These are phyloP conservation scores for Lepidurus apus DNA, from an alignment of 1,140 invertebrate genomes.

Conservation along the genomic window DNA sequence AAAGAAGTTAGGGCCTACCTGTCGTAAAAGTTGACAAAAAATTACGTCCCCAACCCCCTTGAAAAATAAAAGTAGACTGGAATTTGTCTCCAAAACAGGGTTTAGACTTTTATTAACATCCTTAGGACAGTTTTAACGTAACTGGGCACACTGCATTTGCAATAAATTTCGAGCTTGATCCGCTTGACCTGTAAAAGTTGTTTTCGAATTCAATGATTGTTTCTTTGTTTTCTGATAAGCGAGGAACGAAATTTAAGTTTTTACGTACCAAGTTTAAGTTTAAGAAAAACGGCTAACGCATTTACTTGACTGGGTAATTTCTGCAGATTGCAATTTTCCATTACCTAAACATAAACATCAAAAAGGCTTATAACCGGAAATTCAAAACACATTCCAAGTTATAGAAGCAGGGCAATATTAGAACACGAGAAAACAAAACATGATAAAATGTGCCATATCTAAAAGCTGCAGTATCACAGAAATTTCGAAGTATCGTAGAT, in stretches of 20 bases:
- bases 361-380: no score
- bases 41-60: neutral
- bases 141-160: constrained; percentile 18
- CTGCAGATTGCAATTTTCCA: neutral
- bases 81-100: neutral
- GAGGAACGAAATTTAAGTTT: neutral
- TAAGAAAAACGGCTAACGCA: neutral
- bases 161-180: neutral
- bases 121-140: neutral
- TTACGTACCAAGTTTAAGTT: constrained; percentile 2
- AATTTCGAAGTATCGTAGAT: no score
- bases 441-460: no score
- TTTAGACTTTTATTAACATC: neutral
- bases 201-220: neutral
- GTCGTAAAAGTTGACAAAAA: neutral
- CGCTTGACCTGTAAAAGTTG: neutral
- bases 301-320: neutral
- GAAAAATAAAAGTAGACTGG: neutral
- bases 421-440: no score
- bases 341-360: neutral
- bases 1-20: neutral
- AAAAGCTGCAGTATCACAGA: no score
- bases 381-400: no score
- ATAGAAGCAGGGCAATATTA: no score
- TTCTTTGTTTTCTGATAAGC: neutral